Evolutionary conservation across 2,113 vertebrate species (phyloP), one percentile per base, ranked within the genome.

Genomic region (Furnarius figulus): DNA sequence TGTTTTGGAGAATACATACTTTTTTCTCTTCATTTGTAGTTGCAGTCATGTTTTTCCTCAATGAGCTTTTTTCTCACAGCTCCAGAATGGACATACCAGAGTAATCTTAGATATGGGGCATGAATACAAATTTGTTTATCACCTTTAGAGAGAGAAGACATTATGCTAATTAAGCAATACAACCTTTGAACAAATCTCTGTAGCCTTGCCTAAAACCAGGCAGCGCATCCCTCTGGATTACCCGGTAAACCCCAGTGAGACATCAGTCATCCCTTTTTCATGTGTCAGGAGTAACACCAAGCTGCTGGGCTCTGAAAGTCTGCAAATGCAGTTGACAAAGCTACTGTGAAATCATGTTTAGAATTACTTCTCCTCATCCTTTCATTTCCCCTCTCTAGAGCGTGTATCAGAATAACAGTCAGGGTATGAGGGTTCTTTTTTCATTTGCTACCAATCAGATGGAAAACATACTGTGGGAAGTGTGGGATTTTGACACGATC

Each of bases 261-360:
- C 47, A 66, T 53, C 71, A 85, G 12, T 46, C 76, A 46, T 44
- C 23, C 30, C 15, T 87, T 92, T 91, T 82, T 44, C 30, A 15
- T 59, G n/a, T 91, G 44, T 85, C 59, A 76, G 66, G 77, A 92
- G 76, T 73, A 88, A 47, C 70, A 79, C 21, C 4, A 3, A 90
- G 21, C 27, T 53, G 44, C 67, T 0, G 2, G 37, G 47, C 22
- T 76, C 79, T 77, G 84, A 88, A 80, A 78, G 11, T 77, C 56
- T 94, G 63, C 68, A 96, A 89, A 81, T 40, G 53, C 46, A 62
- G 55, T 78, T 73, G 72, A 56, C 74, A 94, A 89, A 92, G 84
- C 35, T 28, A 10, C 72, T 65, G 58, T 74, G 84, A 95, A 92
- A 94, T 93, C 28, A n/a, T 47, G 23, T 44, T 88, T 52, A 56